Conservation (phyloP, 2,888 invertebrate genomes). For the Lacanobia oleracea region DNA sequence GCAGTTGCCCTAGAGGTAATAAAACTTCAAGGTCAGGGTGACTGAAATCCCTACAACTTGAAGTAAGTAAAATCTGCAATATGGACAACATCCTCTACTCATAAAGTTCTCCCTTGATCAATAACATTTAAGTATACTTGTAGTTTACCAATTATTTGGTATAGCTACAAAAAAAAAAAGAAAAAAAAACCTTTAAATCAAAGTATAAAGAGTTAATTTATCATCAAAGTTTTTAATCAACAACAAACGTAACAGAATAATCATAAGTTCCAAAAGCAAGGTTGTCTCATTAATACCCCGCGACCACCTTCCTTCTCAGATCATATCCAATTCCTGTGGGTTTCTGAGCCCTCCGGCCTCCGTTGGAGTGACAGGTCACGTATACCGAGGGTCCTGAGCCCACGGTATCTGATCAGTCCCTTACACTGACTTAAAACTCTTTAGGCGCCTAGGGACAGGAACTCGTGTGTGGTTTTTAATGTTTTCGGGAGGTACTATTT, state of each 20-base stretch:
- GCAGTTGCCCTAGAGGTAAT: too few species aligned
- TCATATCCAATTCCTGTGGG: slow-evolving; percentile 58
- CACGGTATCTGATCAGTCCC: slow-evolving; percentile 55
- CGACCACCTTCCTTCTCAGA: slow-evolving; percentile 27
- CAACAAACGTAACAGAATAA: background rate
- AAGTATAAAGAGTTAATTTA: too few species aligned
- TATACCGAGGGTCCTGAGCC: slow-evolving; percentile 37
- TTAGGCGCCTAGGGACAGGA: slow-evolving; percentile 40
- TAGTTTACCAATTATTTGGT: too few species aligned
- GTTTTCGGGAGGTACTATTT: slow-evolving; percentile 2
- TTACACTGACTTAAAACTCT: slow-evolving; percentile 55
- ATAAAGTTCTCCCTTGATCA: too few species aligned
- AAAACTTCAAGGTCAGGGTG: too few species aligned
- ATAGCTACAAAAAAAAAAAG: too few species aligned
- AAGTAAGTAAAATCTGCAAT: too few species aligned
- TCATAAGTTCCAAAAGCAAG: background rate
- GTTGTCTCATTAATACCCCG: slow-evolving; percentile 36
- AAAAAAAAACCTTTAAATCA: too few species aligned
- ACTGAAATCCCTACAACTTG: too few species aligned
- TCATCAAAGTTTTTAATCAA: background rate
- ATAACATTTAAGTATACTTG: too few species aligned
- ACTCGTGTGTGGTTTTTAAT: slow-evolving; percentile 49
- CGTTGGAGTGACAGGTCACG: slow-evolving; percentile 61
- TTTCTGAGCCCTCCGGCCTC: slow-evolving; percentile 46
- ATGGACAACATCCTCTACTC: too few species aligned